Conservation (phyloP, 2,113 vertebrate species). For the Gobiocypris rarus region DNA sequence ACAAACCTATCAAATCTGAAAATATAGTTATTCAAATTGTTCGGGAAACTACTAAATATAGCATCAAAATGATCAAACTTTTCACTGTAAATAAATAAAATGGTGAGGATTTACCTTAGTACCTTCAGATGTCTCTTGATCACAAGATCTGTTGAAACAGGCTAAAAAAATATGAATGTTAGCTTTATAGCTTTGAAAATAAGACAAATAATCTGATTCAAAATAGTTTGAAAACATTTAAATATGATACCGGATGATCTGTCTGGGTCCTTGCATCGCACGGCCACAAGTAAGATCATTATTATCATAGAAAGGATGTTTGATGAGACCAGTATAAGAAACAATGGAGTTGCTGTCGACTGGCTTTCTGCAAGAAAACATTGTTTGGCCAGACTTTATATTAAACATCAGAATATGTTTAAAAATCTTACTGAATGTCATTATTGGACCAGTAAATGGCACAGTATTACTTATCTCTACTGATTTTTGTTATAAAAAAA, state of each 20-base stretch:
- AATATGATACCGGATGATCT: not conserved
- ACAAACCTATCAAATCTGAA: not conserved
- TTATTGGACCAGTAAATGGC: not conserved
- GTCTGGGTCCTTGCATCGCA: not conserved
- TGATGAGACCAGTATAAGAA: slow-evolving; percentile 1
- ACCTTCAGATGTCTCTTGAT: slow-evolving; percentile 1
- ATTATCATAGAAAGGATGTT: slow-evolving; percentile 14
- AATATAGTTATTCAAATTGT: not conserved
- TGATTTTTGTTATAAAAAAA: not conserved
- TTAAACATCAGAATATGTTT: not conserved
- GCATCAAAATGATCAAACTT: not conserved
- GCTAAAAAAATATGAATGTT: not conserved
- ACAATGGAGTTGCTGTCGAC: not conserved
- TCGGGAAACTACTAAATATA: too few species aligned
- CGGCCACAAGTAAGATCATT: not conserved
- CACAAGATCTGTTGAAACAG: not conserved
- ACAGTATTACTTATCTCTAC: too few species aligned
- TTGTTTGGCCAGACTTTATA: not conserved
- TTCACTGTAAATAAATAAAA: not conserved
- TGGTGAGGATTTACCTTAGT: not conserved
- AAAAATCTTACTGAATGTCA: not conserved
- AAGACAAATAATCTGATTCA: not conserved
- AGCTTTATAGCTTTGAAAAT: not conserved
- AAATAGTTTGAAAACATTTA: not conserved
- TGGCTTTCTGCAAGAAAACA: not conserved